Evolutionary conservation across 2,888 invertebrate genomes (phyloP).

Genomic region (Physocephala rufipes): DNA sequence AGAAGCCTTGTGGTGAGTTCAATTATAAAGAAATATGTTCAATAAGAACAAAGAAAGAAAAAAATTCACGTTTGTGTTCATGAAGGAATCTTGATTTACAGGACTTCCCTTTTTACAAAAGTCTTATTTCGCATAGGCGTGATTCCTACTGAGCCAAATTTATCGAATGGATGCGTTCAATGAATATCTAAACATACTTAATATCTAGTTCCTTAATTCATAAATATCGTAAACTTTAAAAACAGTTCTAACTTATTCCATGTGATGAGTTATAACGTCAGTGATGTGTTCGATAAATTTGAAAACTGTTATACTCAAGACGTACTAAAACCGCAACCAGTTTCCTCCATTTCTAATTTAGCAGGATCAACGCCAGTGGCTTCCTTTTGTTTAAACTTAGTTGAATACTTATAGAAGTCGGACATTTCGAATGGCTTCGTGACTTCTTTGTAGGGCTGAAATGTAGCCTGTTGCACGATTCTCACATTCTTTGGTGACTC

Average conservation of each 20-base stretch:
- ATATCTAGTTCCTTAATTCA: too few species aligned
- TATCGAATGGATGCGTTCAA: too few species aligned
- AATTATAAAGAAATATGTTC: too few species aligned
- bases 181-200: too few species aligned
- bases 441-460: conserved; percentile 91
- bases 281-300: background rate
- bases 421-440: conserved; percentile 98
- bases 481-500: conserved; percentile 86
- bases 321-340: background rate
- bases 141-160: too few species aligned
- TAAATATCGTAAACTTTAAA: background rate
- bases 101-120: too few species aligned
- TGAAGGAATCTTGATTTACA: too few species aligned
- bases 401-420: conserved; percentile 97
- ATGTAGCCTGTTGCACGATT: conserved; percentile 86
- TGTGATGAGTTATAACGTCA: background rate
- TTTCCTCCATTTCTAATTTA: background rate
- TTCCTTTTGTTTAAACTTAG: conserved; percentile 82
- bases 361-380: conserved; percentile 25
- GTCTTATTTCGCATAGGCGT: too few species aligned
- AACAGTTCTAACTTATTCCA: background rate
- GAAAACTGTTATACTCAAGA: background rate
- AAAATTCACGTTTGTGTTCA: too few species aligned
- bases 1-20: too few species aligned
- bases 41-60: too few species aligned